Percentiles rank a stretch among this genome's conserved stretches.
phyloP scores from a whole-genome alignment of 2,797 vertebrate genomes.

The Parauchenoglanis punctatus region DNA sequence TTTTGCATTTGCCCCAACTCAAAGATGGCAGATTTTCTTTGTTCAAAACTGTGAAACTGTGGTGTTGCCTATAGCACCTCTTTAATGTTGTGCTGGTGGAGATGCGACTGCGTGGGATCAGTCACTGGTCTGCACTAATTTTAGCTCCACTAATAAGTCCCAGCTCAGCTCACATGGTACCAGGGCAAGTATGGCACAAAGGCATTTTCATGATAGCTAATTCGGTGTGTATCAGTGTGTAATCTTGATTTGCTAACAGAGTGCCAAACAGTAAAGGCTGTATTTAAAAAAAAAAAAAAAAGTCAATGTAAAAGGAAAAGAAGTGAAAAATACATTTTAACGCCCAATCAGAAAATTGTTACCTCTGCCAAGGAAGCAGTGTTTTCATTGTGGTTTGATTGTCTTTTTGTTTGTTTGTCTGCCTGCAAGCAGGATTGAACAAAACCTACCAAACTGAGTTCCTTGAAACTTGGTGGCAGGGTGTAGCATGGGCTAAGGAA shows the following conservation, averaged over 20 bases:
- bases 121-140: conserved; percentile 8
- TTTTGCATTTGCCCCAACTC: neutral
- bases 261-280: neutral
- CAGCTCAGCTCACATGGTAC: neutral
- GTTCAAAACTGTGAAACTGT: neutral
- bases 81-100: neutral
- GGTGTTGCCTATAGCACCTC: neutral
- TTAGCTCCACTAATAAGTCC: neutral
- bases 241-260: neutral
- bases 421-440: no score
- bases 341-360: neutral
- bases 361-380: no score
- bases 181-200: neutral
- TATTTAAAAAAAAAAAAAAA: neutral
- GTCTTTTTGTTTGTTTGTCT: no score
- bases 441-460: no score
- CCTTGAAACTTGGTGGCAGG: no score
- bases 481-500: no score
- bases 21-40: neutral
- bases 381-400: no score
- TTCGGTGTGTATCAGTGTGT: neutral
- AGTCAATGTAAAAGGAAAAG: neutral
- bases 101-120: neutral
- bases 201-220: neutral
- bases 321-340: neutral